Evolutionary conservation across 1,140 invertebrate genomes (phyloP).

Genomic region (Charaxes varanes): DNA sequence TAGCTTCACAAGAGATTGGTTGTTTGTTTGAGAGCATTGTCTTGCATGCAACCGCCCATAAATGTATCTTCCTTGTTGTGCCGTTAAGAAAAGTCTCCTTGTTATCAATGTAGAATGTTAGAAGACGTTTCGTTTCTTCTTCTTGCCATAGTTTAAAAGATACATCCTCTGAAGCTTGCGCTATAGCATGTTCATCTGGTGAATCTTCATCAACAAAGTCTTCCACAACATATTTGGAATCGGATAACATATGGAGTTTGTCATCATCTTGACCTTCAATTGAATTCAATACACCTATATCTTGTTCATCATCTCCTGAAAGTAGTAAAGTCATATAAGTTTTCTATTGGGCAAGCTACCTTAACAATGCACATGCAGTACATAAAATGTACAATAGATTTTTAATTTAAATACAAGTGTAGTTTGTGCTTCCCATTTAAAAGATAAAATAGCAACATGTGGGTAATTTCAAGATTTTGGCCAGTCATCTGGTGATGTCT

Average conservation of each 20-base stretch:
- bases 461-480: too few relatives aligned
- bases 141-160: conserved; percentile 44
- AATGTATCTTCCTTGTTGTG: conserved; percentile 40
- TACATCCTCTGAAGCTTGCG: conserved; percentile 19
- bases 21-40: conserved; percentile 48
- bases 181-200: conserved; percentile 24
- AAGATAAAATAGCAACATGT: too few relatives aligned
- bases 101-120: conserved; percentile 59
- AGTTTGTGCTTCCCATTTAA: too few relatives aligned
- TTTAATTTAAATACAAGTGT: too few relatives aligned
- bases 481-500: too few relatives aligned
- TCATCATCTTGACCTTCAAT: conserved; percentile 18
- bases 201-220: conserved; percentile 35
- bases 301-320: conserved; percentile 22
- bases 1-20: conserved; percentile 41
- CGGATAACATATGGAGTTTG: conserved; percentile 20
- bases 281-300: conserved; percentile 11
- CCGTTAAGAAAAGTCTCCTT: conserved; percentile 47
- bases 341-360: too few relatives aligned
- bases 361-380: too few relatives aligned
- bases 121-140: conserved; percentile 42
- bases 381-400: too few relatives aligned
- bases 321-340: too few relatives aligned
- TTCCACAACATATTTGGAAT: conserved; percentile 33
- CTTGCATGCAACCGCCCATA: conserved; percentile 57